Evolutionary conservation across 2,888 invertebrate species (phyloP), one percentile per base, ranked within the genome.

Genomic region (Ctena decussata): DNA sequence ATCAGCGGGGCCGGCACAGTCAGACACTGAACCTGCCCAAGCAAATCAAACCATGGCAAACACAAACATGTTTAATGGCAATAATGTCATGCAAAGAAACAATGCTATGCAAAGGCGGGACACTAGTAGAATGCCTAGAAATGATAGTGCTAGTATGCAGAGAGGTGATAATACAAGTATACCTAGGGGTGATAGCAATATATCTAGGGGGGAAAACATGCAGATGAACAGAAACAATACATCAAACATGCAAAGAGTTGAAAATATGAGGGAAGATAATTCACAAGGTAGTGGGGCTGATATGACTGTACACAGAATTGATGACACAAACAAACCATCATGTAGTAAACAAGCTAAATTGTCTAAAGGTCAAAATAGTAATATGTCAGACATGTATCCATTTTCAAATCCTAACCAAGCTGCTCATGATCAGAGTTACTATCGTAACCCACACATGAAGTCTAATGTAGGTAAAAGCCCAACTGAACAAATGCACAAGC

Each of bases 301-400:
- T 37, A 39, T 73, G 18, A 78, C 57, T 72, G 75, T 79, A 5
- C 76, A 77, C 53, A 82, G 78, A 41, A 75, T 49, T 53, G 82
- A 65, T 30, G 49, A 60, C 18, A 24, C 35, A 32, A 78, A 74
- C 70, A 89, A 89, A 57, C 85, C 89, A 27, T 86, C 89, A 8
- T 89, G 89, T 41, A 89, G 89, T 49, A 89, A 89, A 60, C 86
- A 89, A 65, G 32, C 79, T 49, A 89, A 89, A 73, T 72, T 89
- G 70, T 75, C 84, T 15, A 86, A 86, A 76, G 70, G 69, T 35
- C 86, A 77, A 1, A 65, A 35, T 35, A 57, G 79, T 53, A 65
- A 78, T 12, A 82, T 86, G 41, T 84, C 86, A 44, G 89, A 89
- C 30, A 76, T 86, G 3, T 89, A 82, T 72, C 60, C 80, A 24